Conservation (phyloP, 2,113 vertebrate genomes). For the Camelus bactrianus region DNA sequence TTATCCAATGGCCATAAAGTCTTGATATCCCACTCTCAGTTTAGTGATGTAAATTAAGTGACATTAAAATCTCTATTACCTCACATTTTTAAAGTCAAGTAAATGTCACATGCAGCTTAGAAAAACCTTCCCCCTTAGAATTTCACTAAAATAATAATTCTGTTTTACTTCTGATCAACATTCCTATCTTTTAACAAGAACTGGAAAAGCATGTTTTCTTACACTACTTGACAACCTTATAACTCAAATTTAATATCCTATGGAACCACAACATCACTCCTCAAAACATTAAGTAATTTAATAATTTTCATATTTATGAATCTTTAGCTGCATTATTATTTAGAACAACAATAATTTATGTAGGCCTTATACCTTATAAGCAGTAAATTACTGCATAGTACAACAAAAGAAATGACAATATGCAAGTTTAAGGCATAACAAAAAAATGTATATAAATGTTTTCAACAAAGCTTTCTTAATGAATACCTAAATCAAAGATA, state of each 20-base stretch:
- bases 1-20: conserved; percentile 1
- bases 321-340: conserved; percentile 36
- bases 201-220: conserved; percentile 36
- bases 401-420: conserved; percentile 23
- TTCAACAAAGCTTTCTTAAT: conserved; percentile 44
- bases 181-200: neutral
- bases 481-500: conserved; percentile 35
- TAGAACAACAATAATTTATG: neutral
- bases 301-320: conserved; percentile 49
- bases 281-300: conserved; percentile 45
- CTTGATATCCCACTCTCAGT: neutral
- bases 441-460: neutral
- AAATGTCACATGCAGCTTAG: neutral
- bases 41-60: conserved; percentile 45
- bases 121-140: neutral
- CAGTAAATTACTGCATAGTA: neutral
- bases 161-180: neutral
- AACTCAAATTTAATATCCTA: conserved; percentile 56
- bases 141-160: conserved; percentile 46
- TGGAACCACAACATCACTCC: neutral
- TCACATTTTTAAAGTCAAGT: conserved; percentile 26
- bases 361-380: neutral
- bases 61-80: conserved; percentile 12
- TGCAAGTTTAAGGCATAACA: neutral
- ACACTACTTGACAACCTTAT: neutral